Evolutionary conservation across 92 coral and sea anemone genomes (phyloP).

Genomic region (Epizoanthus scotinus): DNA sequence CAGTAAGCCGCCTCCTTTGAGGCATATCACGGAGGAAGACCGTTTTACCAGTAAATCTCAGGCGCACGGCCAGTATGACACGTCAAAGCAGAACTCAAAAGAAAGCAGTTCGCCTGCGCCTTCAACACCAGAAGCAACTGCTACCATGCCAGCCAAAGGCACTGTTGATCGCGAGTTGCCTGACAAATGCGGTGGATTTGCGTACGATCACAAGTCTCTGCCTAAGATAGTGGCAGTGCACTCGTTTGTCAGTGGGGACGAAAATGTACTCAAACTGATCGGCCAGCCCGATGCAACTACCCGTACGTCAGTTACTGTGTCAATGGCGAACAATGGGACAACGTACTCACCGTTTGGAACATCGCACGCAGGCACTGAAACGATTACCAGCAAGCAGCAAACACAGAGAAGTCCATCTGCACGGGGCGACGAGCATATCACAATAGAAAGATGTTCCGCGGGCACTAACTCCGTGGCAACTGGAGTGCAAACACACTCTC

Average conservation of each 20-base stretch:
- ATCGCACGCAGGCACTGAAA: neutral
- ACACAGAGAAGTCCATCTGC: neutral
- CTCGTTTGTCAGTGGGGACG: slow-evolving; percentile 57
- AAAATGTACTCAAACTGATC: slow-evolving; percentile 41
- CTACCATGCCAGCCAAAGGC: slow-evolving; percentile 1
- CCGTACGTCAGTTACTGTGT: slow-evolving; percentile 30
- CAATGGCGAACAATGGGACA: slow-evolving; percentile 17
- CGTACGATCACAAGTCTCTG: slow-evolving; percentile 70
- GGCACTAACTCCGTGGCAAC: slow-evolving; percentile 8
- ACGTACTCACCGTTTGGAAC: neutral
- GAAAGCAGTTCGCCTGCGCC: neutral
- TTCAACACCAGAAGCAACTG: neutral
- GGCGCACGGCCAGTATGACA: neutral
- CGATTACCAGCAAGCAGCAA: neutral
- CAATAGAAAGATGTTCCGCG: neutral
- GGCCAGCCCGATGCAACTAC: slow-evolving; percentile 16
- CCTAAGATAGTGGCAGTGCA: slow-evolving; percentile 89
- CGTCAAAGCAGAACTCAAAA: neutral
- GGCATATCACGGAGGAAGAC: slow-evolving; percentile 13
- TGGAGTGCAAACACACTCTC: neutral
- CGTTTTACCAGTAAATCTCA: neutral
- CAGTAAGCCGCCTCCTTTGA: slow-evolving; percentile 30
- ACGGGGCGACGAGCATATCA: neutral
- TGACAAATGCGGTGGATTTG: slow-evolving; percentile 72
- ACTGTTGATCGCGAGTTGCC: slow-evolving; percentile 16